Evolutionary conservation across 2,113 vertebrate species (phyloP).

Genomic region (Chamaetylas fuelleborni): DNA sequence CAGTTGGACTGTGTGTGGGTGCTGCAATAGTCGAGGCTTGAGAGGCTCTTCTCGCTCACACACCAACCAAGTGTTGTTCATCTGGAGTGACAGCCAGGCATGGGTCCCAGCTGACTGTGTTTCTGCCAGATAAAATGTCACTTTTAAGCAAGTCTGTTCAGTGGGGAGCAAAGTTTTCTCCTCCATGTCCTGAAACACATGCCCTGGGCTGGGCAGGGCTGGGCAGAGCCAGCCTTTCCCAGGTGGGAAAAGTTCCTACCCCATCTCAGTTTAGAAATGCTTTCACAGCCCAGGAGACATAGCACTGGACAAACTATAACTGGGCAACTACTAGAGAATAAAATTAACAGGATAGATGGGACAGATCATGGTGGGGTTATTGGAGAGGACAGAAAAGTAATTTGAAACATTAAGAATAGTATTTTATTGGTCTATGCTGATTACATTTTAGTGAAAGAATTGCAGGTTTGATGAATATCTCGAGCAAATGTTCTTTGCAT

Average conservation of each 20-base stretch:
- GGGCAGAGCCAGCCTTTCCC: not conserved
- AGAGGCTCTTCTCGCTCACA: constrained; percentile 16
- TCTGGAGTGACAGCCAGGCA: constrained; percentile 49
- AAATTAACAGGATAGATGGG: not conserved
- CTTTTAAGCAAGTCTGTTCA: not conserved
- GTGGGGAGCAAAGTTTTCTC: not conserved
- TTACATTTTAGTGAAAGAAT: not conserved
- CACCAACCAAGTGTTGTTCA: constrained; percentile 6
- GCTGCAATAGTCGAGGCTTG: not conserved
- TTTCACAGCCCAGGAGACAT: not conserved
- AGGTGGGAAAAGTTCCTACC: not conserved
- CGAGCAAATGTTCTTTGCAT: not conserved
- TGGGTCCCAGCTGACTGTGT: not conserved
- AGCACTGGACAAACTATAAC: not conserved
- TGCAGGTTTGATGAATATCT: not conserved
- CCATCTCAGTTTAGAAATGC: not conserved
- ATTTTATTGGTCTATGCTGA: not conserved
- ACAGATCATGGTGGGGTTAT: not conserved
- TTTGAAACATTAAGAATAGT: not conserved
- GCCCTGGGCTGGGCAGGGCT: not conserved
- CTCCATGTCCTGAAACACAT: not conserved
- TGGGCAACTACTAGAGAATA: not conserved
- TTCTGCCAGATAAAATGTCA: constrained; percentile 1
- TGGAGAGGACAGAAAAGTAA: not conserved
- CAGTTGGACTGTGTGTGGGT: constrained; percentile 15